These are phyloP conservation scores for Oxyura jamaicensis DNA, from an alignment of 2,113 vertebrate genomes.

Conservation along the genomic window DNA sequence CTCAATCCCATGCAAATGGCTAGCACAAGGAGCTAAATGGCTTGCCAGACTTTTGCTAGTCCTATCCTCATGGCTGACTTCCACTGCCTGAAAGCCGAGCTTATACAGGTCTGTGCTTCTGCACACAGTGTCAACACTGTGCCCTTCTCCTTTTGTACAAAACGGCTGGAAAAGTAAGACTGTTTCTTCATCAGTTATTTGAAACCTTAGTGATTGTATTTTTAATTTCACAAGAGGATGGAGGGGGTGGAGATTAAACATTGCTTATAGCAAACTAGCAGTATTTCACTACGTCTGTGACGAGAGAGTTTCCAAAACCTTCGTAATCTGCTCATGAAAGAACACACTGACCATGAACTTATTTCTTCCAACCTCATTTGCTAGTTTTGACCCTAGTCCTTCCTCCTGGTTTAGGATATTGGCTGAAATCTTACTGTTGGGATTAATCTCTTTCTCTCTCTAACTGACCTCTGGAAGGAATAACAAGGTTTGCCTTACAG, in stretches of 20 bases:
- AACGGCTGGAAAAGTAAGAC: constrained; percentile 1
- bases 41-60: not conserved
- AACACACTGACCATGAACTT: constrained; percentile 38
- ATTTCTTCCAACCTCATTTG: constrained; percentile 26
- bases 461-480: not conserved
- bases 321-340: constrained; percentile 16
- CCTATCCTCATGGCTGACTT: not conserved
- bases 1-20: not conserved
- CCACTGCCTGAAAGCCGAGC: not conserved
- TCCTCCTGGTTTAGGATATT: constrained; percentile 38
- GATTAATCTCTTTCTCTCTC: constrained; percentile 10
- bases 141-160: constrained; percentile 1
- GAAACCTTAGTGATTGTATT: constrained; percentile 13
- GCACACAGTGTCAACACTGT: not conserved
- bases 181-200: constrained; percentile 23
- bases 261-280: constrained; percentile 38
- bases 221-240: constrained; percentile 56
- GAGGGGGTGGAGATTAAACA: constrained; percentile 1
- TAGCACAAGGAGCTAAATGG: not conserved
- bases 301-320: constrained; percentile 45
- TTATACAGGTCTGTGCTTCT: not conserved
- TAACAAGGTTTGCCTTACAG: constrained; percentile 13
- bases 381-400: constrained; percentile 18
- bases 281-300: constrained; percentile 6
- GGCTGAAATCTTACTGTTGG: constrained; percentile 19